These are phyloP conservation scores for Gisinianus flammeolus DNA, from an alignment of 2,888 invertebrate species.

Conservation along the genomic window DNA sequence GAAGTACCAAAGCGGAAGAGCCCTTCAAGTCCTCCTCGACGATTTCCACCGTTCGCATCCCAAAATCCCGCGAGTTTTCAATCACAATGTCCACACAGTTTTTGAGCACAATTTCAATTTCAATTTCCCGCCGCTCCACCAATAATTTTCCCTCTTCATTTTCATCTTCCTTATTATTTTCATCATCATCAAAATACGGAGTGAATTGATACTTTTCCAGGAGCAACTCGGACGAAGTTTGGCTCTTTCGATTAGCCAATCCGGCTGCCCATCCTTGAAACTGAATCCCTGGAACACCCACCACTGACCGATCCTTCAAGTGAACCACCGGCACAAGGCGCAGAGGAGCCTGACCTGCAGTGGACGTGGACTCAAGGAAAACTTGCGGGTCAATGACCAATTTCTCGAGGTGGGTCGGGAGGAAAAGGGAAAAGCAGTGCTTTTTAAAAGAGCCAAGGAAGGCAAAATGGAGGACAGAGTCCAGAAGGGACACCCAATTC, in stretches of 20 bases:
- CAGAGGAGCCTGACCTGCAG: constrained; percentile 51
- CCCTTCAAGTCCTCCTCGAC: too few species aligned
- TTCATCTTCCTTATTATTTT: too few species aligned
- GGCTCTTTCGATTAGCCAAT: constrained; percentile 69
- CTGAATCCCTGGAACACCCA: constrained; percentile 77
- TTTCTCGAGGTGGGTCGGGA: constrained; percentile 86
- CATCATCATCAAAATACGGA: constrained; percentile 22
- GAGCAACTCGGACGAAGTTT: constrained; percentile 68
- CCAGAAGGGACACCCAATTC: constrained; percentile 95
- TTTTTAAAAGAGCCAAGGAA: constrained; percentile 75
- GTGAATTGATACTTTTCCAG: constrained; percentile 29
- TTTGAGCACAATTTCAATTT: too few species aligned
- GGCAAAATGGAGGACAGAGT: constrained; percentile 93
- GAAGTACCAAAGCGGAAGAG: too few species aligned
- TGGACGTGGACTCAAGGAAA: constrained; percentile 58
- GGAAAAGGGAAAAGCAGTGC: constrained; percentile 81
- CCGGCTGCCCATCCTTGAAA: constrained; percentile 77
- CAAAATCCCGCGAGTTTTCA: too few species aligned
- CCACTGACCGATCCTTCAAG: constrained; percentile 64
- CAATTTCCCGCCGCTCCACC: too few species aligned
- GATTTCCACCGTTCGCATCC: too few species aligned
- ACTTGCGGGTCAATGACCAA: constrained; percentile 71
- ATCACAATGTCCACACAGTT: too few species aligned
- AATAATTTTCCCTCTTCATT: too few species aligned
- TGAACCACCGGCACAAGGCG: constrained; percentile 62